These are phyloP conservation scores for Aromia moschata DNA, from an alignment of 2,888 invertebrate species.

Conservation along the genomic window DNA sequence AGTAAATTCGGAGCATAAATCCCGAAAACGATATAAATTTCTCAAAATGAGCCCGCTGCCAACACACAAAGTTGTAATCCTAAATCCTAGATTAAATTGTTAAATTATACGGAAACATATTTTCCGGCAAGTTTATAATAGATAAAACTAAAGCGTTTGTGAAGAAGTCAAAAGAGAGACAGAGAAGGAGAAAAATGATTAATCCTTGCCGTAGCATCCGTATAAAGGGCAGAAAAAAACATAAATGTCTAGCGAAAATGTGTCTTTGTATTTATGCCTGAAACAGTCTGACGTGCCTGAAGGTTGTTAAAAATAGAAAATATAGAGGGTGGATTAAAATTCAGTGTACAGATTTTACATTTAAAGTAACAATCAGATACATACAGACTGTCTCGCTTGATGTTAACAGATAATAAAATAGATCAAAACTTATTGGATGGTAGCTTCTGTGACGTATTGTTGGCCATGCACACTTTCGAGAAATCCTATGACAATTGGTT, in stretches of 20 bases:
- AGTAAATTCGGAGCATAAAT: constrained; percentile 1
- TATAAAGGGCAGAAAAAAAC: neutral
- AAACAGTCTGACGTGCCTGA: neutral
- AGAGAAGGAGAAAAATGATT: too few relatives aligned
- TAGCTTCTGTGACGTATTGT: too few relatives aligned
- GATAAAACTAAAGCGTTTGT: constrained; percentile 5
- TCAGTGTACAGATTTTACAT: neutral
- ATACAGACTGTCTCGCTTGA: neutral
- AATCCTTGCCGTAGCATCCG: neutral
- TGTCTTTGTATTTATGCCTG: neutral
- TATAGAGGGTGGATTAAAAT: neutral
- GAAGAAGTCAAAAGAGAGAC: too few relatives aligned
- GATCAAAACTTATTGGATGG: too few relatives aligned
- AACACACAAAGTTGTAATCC: neutral
- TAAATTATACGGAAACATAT: constrained; percentile 14
- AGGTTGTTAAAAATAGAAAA: neutral
- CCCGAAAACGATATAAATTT: constrained; percentile 8
- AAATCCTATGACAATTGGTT: too few relatives aligned
- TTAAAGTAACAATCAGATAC: neutral
- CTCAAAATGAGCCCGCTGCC: neutral
- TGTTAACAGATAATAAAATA: too few relatives aligned
- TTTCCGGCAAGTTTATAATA: constrained; percentile 2
- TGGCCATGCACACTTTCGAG: too few relatives aligned
- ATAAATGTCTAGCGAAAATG: constrained; percentile 2
- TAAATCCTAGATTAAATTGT: constrained; percentile 6